Evolutionary conservation across 92 coral and sea anemone species (phyloP).

Genomic region (Phymanthus crucifer): DNA sequence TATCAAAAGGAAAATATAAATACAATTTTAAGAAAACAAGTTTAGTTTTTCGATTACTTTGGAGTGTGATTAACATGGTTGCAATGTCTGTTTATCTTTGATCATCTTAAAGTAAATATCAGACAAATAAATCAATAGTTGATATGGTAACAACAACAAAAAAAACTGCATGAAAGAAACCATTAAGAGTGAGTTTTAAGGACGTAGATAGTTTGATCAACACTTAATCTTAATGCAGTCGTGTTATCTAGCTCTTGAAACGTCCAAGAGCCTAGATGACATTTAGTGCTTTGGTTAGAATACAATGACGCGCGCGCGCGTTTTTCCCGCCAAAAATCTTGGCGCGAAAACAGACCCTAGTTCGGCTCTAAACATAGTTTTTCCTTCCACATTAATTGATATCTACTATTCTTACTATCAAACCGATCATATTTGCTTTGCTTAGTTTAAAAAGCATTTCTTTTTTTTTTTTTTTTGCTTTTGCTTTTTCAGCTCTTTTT

Average conservation of each 20-base stretch:
- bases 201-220: neutral
- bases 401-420: neutral
- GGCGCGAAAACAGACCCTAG: neutral
- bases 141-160: neutral
- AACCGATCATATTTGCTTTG: neutral
- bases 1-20: neutral
- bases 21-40: neutral
- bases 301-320: neutral
- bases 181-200: neutral
- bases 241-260: conserved; percentile 2
- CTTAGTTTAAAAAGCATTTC: neutral
- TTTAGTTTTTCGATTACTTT: neutral
- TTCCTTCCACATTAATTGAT: neutral
- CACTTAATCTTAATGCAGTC: conserved; percentile 1
- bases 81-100: neutral
- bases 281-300: neutral
- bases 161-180: neutral
- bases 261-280: neutral
- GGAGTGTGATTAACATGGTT: neutral
- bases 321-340: neutral
- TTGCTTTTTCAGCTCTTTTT: neutral
- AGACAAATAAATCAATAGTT: neutral
- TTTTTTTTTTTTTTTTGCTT: neutral
- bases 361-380: neutral
- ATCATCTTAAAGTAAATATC: neutral